phyloP scores from a whole-genome alignment of 2,113 vertebrate genomes.

The Galbula dea region DNA sequence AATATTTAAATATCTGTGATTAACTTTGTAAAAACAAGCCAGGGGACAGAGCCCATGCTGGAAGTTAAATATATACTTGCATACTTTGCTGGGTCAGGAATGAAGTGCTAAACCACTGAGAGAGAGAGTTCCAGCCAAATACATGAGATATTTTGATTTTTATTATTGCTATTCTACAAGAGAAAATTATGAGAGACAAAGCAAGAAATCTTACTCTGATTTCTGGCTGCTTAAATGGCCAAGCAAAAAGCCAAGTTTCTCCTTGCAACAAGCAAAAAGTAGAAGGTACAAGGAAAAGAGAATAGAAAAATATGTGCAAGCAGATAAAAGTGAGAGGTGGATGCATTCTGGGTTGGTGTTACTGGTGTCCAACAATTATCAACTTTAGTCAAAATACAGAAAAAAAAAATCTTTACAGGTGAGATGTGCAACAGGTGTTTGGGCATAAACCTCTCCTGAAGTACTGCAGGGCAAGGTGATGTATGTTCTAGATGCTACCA shows the following conservation, averaged over 20 bases:
- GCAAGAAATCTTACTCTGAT: neutral
- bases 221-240: neutral
- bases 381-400: neutral
- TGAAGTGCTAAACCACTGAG: neutral
- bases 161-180: neutral
- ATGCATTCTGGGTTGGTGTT: neutral
- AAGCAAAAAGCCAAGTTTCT: neutral
- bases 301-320: neutral
- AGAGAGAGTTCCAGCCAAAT: neutral
- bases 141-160: neutral
- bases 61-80: conserved; percentile 20
- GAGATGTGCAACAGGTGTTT: neutral
- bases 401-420: neutral
- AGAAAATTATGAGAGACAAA: neutral
- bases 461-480: neutral
- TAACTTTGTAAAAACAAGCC: conserved; percentile 14
- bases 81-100: conserved; percentile 7
- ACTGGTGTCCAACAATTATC: neutral
- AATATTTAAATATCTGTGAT: neutral
- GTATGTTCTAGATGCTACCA: neutral
- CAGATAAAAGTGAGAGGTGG: neutral
- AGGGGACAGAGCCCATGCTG: neutral
- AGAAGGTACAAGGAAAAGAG: neutral
- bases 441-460: neutral
- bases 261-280: neutral